These are phyloP conservation scores for Astreopora myriophthalma DNA, from an alignment of 64 coral and sea anemone species.

Conservation along the genomic window DNA sequence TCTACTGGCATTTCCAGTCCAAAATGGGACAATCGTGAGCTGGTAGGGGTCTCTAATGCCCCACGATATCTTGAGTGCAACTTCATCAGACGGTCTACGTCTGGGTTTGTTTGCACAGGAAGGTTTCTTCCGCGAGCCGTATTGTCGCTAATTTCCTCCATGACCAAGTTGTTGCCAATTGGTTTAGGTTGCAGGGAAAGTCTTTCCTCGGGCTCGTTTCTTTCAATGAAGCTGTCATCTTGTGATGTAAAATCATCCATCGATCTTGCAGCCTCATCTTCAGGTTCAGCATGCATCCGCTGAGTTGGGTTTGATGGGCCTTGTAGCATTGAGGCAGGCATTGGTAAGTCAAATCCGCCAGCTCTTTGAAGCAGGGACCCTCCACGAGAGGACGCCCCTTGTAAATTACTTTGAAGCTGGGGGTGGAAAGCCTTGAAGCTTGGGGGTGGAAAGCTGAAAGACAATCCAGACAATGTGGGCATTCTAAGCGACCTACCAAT, in stretches of 20 bases:
- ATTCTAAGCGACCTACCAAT: not conserved
- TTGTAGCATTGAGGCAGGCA: not conserved
- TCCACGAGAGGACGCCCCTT: not conserved
- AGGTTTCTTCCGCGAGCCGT: constrained; percentile 41
- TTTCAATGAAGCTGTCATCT: not conserved
- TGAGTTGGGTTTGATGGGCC: not conserved
- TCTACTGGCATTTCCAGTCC: not conserved
- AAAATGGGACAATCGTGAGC: not conserved
- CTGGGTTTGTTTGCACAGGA: constrained; percentile 18
- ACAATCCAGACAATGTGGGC: not conserved
- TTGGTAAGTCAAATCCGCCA: not conserved
- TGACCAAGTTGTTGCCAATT: constrained; percentile 24
- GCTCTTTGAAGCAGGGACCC: constrained; percentile 27
- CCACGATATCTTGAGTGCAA: not conserved
- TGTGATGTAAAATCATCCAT: not conserved
- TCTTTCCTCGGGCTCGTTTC: not conserved
- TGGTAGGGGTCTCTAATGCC: not conserved
- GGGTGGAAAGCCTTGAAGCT: constrained; percentile 12
- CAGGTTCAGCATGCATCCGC: constrained; percentile 13
- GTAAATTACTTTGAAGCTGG: not conserved
- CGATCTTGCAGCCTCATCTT: not conserved
- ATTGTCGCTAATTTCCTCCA: constrained; percentile 62
- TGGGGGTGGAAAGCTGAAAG: not conserved
- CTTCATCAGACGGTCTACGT: constrained; percentile 9
- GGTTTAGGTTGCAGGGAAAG: not conserved